A percentile compares a stretch with the other conserved stretches of the same genome.
Evolutionary conservation across 2,888 invertebrate genomes (phyloP).

Genomic region (Acrocyrtus sp.): DNA sequence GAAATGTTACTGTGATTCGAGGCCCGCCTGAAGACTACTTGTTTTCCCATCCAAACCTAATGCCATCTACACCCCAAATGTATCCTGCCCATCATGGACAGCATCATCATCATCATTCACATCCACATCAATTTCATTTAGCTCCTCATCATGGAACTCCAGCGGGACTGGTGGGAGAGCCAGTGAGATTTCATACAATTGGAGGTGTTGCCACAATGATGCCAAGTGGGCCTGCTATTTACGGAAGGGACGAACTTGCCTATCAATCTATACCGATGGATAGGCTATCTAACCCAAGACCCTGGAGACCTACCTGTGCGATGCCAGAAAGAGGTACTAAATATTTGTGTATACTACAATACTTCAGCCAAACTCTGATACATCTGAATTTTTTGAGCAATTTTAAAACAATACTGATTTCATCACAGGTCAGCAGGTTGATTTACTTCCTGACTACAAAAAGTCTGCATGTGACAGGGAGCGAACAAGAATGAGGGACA

Average conservation of each 20-base stretch:
- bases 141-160: constrained; percentile 5
- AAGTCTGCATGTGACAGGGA: constrained; percentile 87
- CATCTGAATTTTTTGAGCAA: not conserved
- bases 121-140: constrained; percentile 23
- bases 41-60: constrained; percentile 33
- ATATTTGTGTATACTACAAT: no score
- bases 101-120: constrained; percentile 10
- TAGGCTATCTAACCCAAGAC: constrained; percentile 56
- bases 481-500: constrained; percentile 84
- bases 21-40: constrained; percentile 51
- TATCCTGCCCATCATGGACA: constrained; percentile 13
- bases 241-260: constrained; percentile 31
- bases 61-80: not conserved
- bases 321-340: constrained; percentile 18
- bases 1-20: constrained; percentile 28
- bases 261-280: constrained; percentile 56
- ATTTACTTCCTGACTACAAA: constrained; percentile 75
- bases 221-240: not conserved
- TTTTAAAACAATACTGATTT: not conserved
- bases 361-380: no score
- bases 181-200: not conserved
- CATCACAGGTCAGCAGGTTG: constrained; percentile 15
- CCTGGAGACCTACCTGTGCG: constrained; percentile 36
- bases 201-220: no score
- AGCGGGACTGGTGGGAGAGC: not conserved